These are phyloP conservation scores for Mythimna vitellina DNA, from an alignment of 2,888 invertebrate genomes.

Conservation along the genomic window DNA sequence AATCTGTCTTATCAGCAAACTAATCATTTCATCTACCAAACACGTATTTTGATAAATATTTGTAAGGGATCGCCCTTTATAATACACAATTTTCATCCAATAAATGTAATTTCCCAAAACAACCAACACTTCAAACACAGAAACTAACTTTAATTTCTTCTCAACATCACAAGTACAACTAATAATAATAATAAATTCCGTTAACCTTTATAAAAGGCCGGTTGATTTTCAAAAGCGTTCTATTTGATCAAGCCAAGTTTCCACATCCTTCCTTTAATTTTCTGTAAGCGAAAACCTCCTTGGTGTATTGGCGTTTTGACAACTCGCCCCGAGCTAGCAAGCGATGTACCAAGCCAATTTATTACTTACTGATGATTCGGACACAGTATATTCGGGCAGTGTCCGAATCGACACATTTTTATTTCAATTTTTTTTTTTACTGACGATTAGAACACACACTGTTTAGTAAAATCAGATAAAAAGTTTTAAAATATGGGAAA, in stretches of 20 bases:
- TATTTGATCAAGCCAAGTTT: slow-evolving; percentile 52
- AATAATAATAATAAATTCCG: slow-evolving; percentile 27
- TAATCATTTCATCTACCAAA: not conserved
- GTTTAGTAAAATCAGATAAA: too few relatives aligned
- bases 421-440: too few relatives aligned
- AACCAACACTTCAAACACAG: not conserved
- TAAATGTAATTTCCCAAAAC: not conserved
- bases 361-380: too few relatives aligned
- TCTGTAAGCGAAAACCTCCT: slow-evolving; percentile 57
- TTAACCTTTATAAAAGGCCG: slow-evolving; percentile 34
- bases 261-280: slow-evolving; percentile 54
- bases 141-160: slow-evolving; percentile 32
- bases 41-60: not conserved
- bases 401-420: too few relatives aligned
- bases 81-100: not conserved
- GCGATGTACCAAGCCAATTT: slow-evolving; percentile 60
- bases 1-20: not conserved
- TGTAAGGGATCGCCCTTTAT: not conserved
- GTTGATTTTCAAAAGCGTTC: slow-evolving; percentile 55
- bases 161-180: slow-evolving; percentile 14
- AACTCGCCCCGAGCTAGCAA: slow-evolving; percentile 66
- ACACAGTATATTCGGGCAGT: too few relatives aligned
- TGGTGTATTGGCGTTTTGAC: slow-evolving; percentile 73
- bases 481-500: too few relatives aligned
- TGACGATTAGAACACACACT: too few relatives aligned